Conservation (phyloP, 2,113 vertebrate species). For the Chlorodrepanis virens region DNA sequence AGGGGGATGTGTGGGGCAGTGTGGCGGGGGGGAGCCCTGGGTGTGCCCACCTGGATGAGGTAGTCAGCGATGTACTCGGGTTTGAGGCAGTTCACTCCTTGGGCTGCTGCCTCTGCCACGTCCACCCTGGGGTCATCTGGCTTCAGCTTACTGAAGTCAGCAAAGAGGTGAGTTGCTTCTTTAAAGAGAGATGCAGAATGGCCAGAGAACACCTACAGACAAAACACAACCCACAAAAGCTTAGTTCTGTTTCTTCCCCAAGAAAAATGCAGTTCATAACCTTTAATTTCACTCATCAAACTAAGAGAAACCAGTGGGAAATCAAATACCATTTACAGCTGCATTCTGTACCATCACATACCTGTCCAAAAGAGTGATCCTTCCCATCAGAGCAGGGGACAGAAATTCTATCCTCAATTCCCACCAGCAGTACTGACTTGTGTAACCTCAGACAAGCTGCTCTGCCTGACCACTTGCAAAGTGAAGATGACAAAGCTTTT, state of each 20-base stretch:
- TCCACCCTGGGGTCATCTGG: constrained; percentile 80
- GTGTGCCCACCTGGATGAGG: constrained; percentile 85
- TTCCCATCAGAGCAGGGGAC: background rate
- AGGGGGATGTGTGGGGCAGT: background rate
- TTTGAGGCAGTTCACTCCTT: constrained; percentile 86
- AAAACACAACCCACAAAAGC: background rate
- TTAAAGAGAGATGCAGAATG: constrained; percentile 79
- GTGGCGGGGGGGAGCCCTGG: background rate
- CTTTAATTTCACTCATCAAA: background rate
- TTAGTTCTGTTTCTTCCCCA: background rate
- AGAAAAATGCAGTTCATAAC: background rate
- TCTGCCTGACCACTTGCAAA: background rate
- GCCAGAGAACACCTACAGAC: constrained; percentile 82
- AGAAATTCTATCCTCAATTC: background rate
- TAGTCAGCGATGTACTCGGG: constrained; percentile 97
- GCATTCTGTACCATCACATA: background rate
- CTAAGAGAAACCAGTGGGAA: background rate
- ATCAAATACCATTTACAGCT: background rate
- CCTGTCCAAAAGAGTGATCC: background rate
- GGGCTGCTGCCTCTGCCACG: constrained; percentile 78
- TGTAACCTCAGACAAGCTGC: background rate
- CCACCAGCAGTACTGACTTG: background rate
- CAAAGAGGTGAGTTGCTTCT: constrained; percentile 90
- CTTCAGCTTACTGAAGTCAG: constrained; percentile 88
- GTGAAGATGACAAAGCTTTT: background rate